Evolutionary conservation across 2,888 invertebrate genomes (phyloP), one percentile per base, ranked within the genome.

Genomic region (Elysia crispata): DNA sequence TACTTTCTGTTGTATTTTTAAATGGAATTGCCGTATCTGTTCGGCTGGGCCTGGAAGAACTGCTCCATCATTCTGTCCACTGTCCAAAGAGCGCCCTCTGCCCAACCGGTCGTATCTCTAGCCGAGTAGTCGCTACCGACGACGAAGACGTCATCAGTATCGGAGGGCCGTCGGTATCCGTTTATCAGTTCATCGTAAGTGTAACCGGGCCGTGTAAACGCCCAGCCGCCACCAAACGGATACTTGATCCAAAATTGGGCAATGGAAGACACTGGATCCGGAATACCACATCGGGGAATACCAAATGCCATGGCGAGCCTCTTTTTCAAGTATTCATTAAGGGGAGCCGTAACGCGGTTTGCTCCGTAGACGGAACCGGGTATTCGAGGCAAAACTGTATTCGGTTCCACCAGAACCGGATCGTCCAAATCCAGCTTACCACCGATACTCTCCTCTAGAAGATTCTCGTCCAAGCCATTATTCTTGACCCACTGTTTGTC

Each of bases 141-240:
- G 23, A 74, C 49, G 33, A 66, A 79, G n/a, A 79, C 67, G 28
- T 67, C 72, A 69, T 78, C 78, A 25, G 33, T 49, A 5, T 62
- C 18, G 20, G 78, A 78, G n/a, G 78, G 72, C 3, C 49, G 33
- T 60, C 69, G 78, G 13, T 72, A 25, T 25, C 30, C 62, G 11
- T 30, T 30, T 5, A 18, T 62, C 25, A 78, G 62, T 20, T 78
- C 78, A 25, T 78, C 30, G 15, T 1, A 64, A 5, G 54, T 30
- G 33, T 62, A 78, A 6, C 78, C 78, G 8, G 70, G 57, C 30
- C 57, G 31, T 28, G 49, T 62, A 1, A 72, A 31, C n/a, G 8
- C 49, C 70, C 70, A 78, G 8, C 30, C 62, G 28, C 78, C 57
- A 1, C 78, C 78, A n/a, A 64, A 78, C 28, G 78, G 78, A 30